These are phyloP conservation scores for Catocala sponsa DNA, from an alignment of 2,888 invertebrate genomes.

Conservation along the genomic window DNA sequence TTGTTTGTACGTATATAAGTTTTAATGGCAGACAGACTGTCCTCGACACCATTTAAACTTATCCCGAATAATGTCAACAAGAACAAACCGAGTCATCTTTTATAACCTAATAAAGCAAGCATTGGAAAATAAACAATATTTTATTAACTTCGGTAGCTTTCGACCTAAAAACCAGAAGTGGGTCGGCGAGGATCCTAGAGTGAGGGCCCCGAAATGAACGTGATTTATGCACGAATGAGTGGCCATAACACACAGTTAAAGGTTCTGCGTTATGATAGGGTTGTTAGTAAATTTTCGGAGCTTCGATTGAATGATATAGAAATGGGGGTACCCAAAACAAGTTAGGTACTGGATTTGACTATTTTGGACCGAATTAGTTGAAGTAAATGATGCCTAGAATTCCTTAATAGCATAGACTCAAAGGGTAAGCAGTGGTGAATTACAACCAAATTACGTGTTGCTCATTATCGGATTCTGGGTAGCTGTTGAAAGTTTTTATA, in stretches of 20 bases:
- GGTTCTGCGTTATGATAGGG: conserved; percentile 1
- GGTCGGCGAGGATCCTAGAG: conserved; percentile 59
- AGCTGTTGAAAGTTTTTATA: too few relatives aligned
- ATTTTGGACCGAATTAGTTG: too few relatives aligned
- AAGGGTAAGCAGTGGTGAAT: too few relatives aligned
- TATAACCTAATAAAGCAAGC: conserved; percentile 67
- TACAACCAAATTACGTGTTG: too few relatives aligned
- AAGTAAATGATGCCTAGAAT: too few relatives aligned
- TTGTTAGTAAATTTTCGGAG: neutral
- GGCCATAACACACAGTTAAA: conserved; percentile 21
- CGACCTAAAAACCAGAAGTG: conserved; percentile 74
- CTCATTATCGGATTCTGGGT: too few relatives aligned
- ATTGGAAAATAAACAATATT: conserved; percentile 75
- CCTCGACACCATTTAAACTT: too few relatives aligned
- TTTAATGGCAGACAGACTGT: too few relatives aligned
- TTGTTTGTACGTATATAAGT: too few relatives aligned
- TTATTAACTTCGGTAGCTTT: conserved; percentile 70
- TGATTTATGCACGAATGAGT: conserved; percentile 44
- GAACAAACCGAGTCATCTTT: conserved; percentile 57
- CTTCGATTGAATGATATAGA: neutral
- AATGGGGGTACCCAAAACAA: too few relatives aligned
- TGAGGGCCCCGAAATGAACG: conserved; percentile 57
- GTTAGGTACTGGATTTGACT: too few relatives aligned
- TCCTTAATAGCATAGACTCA: too few relatives aligned
- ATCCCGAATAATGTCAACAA: conserved; percentile 40